Evolutionary conservation across 2,797 vertebrate species (phyloP), one percentile per base, ranked within the genome.

Genomic region (Falco peregrinus): DNA sequence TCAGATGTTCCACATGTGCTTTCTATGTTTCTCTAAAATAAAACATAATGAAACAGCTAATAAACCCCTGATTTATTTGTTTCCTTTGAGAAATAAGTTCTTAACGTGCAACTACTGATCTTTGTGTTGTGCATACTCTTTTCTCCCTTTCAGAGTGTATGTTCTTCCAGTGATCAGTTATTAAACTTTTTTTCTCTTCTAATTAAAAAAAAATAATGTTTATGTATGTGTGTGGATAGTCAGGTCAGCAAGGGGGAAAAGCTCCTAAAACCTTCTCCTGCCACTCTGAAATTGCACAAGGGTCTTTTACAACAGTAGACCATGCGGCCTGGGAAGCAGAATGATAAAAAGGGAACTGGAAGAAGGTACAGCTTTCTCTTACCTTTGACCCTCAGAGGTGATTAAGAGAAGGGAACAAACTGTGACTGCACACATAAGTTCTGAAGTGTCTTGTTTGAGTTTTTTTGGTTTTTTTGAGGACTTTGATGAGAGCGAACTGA

Each of bases 21-120:
- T 97, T 96, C 84, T 90, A 92, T 97, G 95, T 97, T 98, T 97
- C 93, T 97, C 97, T 97, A 95, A 97, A 98, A 96, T 96, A 97
- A 98, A 98, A 97, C n/a, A 56, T 98, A 98, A 98, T 98, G 97
- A 98, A 98, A 98, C 97, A 98, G 97, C 98, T 98, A 98, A 98
- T 98, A 98, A 98, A 98, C 75, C 73, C 75, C 90, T 89, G 60
- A 90, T 98, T 98, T 96, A 96, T 97, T 97, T 96, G 94, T 97
- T 97, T 97, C 94, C 90, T 96, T 89, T 97, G 93, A 97, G 92
- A 96, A 98, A 70, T 83, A 96, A 95, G 63, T 95, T 95, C 88
- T 97, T 87, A 24, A 96, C 81, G 43, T 97, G 69, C 33, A 89
- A 59, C 93, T 97, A 64, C 94, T 93, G 88, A 97, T 97, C 92